phyloP scores from a whole-genome alignment of 2,888 invertebrate species.

The Brachyopa scutellaris region DNA sequence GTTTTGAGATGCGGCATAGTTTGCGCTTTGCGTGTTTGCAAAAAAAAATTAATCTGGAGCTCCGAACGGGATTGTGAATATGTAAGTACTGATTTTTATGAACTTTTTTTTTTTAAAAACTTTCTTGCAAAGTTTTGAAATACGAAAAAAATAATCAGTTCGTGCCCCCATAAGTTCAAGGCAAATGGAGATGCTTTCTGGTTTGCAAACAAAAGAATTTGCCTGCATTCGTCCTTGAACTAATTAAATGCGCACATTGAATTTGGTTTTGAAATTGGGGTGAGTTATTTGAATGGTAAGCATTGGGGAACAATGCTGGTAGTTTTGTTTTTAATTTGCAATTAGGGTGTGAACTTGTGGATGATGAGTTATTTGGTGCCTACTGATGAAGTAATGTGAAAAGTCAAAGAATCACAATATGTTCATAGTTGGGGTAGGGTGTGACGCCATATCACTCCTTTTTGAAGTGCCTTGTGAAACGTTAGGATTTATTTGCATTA shows the following conservation, averaged over 20 bases:
- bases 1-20: background rate
- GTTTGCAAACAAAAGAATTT: background rate
- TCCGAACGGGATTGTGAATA: background rate
- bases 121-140: background rate
- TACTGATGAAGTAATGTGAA: no score
- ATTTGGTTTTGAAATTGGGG: background rate
- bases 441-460: no score
- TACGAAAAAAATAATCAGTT: background rate
- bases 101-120: background rate
- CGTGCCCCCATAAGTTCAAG: background rate
- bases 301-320: background rate
- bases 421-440: no score
- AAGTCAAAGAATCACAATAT: no score
- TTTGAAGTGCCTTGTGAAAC: no score
- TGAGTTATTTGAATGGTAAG: background rate
- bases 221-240: conserved; percentile 7
- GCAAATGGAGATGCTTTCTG: background rate
- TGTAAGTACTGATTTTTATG: conserved; percentile 6
- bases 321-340: background rate
- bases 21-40: background rate
- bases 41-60: background rate
- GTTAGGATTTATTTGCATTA: no score
- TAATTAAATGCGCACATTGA: background rate
- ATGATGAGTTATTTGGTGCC: no score
- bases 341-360: no score